A percentile compares a stretch with the other conserved stretches of the same genome.
These are phyloP conservation scores for Calidris pugnax DNA, from an alignment of 2,113 vertebrate genomes.

Conservation along the genomic window DNA sequence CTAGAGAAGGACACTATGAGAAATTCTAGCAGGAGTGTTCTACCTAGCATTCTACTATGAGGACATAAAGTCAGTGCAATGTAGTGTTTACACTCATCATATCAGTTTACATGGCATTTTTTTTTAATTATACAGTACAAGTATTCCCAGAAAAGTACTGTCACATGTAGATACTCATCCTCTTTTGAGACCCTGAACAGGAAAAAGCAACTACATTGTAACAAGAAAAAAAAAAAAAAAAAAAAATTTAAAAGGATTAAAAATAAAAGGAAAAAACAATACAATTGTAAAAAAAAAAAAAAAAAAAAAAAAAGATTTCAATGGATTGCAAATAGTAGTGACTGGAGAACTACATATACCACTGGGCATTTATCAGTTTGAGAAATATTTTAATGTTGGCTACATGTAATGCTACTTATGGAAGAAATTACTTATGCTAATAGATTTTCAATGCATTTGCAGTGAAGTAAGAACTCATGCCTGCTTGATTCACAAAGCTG, in stretches of 20 bases:
- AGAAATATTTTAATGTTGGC: neutral
- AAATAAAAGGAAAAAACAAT: neutral
- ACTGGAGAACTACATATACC: neutral
- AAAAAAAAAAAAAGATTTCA: neutral
- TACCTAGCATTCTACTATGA: neutral
- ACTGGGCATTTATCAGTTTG: neutral
- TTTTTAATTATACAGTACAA: neutral
- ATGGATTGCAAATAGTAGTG: neutral
- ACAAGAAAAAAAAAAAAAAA: neutral
- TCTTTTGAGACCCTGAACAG: neutral
- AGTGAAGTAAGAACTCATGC: neutral
- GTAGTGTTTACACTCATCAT: too few species aligned
- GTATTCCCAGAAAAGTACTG: neutral
- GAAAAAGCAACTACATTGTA: neutral
- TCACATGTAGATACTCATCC: accelerated
- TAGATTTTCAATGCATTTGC: neutral
- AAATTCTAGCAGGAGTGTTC: neutral
- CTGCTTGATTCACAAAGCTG: neutral
- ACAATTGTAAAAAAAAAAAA: neutral
- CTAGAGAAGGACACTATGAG: neutral
- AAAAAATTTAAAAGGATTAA: too few species aligned
- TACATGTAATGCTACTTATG: neutral
- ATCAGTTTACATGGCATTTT: neutral
- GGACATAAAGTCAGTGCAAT: neutral
- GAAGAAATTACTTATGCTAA: neutral